Percentiles rank a stretch among this genome's conserved stretches.
phyloP scores from a whole-genome alignment of 2,888 invertebrate genomes.

The Coleophora flavipennella region DNA sequence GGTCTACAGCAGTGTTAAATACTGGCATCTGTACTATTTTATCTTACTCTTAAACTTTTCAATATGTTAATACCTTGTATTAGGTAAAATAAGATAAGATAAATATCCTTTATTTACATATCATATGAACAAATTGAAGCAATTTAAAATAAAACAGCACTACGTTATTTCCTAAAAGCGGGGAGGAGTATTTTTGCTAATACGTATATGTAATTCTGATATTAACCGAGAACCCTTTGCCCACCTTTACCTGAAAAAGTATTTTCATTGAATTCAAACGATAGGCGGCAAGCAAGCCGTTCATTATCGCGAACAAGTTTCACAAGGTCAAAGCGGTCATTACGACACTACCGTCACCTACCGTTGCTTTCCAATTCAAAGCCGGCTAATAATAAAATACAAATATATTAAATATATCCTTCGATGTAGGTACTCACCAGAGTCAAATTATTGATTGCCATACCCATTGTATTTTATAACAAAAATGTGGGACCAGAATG shows the following conservation, averaged over 20 bases:
- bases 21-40: no score
- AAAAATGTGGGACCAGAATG: constrained; percentile 17
- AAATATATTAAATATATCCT: constrained; percentile 15
- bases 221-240: neutral
- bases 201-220: no score
- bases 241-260: constrained; percentile 24
- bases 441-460: constrained; percentile 57
- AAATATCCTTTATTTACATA: no score
- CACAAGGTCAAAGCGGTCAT: constrained; percentile 73
- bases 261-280: constrained; percentile 35
- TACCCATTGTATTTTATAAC: constrained; percentile 39
- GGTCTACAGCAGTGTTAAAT: no score
- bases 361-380: constrained; percentile 62
- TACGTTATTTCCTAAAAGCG: no score
- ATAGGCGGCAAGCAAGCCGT: constrained; percentile 38
- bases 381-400: constrained; percentile 31
- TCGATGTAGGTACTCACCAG: constrained; percentile 39
- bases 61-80: no score
- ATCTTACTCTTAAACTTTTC: no score
- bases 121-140: no score
- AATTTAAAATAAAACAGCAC: no score
- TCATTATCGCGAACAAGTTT: constrained; percentile 64
- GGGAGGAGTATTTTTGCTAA: no score
- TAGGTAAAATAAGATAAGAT: no score
- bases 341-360: constrained; percentile 60